phyloP scores from a whole-genome alignment of 2,888 invertebrate species.

The Tineola bisselliella region DNA sequence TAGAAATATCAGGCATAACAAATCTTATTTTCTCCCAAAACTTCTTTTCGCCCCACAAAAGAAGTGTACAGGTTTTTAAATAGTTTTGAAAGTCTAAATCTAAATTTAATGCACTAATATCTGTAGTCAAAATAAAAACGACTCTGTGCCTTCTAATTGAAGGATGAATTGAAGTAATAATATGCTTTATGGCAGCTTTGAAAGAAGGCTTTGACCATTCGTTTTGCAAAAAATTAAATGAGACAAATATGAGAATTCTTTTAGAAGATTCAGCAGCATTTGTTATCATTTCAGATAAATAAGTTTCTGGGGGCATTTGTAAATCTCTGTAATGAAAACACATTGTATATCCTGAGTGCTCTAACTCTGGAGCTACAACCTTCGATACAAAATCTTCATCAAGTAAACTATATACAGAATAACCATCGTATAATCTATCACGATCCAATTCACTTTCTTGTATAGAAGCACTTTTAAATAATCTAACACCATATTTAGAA shows the following conservation, averaged over 20 bases:
- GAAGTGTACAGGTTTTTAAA: conserved; percentile 75
- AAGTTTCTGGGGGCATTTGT: conserved; percentile 69
- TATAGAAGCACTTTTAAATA: conserved; percentile 73
- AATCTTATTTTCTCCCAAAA: conserved; percentile 90
- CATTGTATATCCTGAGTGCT: conserved; percentile 72
- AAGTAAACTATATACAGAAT: conserved; percentile 85
- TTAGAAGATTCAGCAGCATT: conserved; percentile 72
- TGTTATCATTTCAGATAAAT: conserved; percentile 70
- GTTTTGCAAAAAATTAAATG: conserved; percentile 81
- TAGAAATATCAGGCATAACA: conserved; percentile 81
- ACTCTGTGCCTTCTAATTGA: conserved; percentile 71
- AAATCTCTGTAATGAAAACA: conserved; percentile 76
- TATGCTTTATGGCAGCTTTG: conserved; percentile 80
- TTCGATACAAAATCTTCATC: conserved; percentile 78
- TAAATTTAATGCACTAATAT: conserved; percentile 76
- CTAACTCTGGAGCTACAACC: conserved; percentile 78
- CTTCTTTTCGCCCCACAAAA: conserved; percentile 83
- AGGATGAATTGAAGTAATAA: conserved; percentile 72
- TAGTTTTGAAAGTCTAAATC: conserved; percentile 80
- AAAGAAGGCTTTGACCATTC: conserved; percentile 87
- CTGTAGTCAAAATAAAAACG: conserved; percentile 65
- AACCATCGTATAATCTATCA: conserved; percentile 85
- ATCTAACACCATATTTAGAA: conserved; percentile 79
- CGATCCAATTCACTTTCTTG: conserved; percentile 68
- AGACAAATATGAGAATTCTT: conserved; percentile 80